phyloP scores from a whole-genome alignment of 1,140 invertebrate species.

The Scaptodrosophila lebanonensis region DNA sequence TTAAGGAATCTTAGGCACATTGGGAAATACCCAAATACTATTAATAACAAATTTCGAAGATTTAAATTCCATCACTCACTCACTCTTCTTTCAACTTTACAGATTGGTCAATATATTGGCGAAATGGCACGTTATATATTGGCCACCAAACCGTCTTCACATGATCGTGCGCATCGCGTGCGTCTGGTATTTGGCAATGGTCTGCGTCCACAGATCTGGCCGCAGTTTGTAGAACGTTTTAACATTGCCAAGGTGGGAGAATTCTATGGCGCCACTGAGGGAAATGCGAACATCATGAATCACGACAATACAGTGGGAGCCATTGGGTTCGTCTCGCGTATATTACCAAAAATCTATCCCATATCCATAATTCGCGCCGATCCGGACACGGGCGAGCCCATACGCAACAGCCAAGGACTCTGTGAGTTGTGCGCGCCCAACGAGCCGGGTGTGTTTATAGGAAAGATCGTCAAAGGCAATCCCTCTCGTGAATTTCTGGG shows the following conservation, averaged over 20 bases:
- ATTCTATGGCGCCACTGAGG: conserved; percentile 98
- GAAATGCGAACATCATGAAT: conserved; percentile 97
- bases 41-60: too few species aligned
- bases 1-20: too few species aligned
- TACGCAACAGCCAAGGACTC: conserved; percentile 86
- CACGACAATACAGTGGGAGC: conserved; percentile 93
- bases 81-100: conserved; percentile 12
- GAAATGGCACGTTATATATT: conserved; percentile 98
- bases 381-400: conserved; percentile 87
- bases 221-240: conserved; percentile 92
- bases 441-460: conserved; percentile 97
- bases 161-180: conserved; percentile 90
- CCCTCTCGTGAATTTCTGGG: conserved; percentile 89
- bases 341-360: conserved; percentile 89
- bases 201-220: conserved; percentile 95
- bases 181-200: conserved; percentile 97
- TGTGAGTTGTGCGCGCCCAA: conserved; percentile 85
- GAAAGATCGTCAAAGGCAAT: conserved; percentile 92
- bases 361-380: conserved; percentile 94
- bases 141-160: conserved; percentile 87
- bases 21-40: too few species aligned
- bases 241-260: conserved; percentile 90
- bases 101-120: conserved; percentile 92
- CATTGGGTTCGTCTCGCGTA: conserved; percentile 95
- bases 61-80: too few species aligned